Evolutionary conservation across 1,140 invertebrate genomes (phyloP).

Genomic region (Drosophila carrolli): DNA sequence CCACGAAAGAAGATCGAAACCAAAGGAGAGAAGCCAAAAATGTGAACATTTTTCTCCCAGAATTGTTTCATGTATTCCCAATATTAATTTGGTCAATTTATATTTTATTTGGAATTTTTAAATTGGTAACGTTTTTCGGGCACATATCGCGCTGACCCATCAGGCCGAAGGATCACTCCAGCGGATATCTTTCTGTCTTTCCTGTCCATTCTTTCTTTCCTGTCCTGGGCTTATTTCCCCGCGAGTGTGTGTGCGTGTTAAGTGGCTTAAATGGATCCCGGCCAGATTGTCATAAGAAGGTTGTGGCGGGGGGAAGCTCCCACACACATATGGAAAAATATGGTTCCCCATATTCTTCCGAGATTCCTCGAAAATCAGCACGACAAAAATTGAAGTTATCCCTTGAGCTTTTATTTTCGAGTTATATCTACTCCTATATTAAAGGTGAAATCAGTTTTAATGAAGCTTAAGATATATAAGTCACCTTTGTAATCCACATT

Average conservation of each 20-base stretch:
- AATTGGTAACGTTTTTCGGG: slow-evolving; percentile 80
- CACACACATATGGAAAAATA: slow-evolving; percentile 32
- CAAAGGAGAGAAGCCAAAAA: slow-evolving; percentile 54
- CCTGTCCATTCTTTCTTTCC: neutral
- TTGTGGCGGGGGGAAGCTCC: slow-evolving; percentile 14
- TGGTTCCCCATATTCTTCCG: slow-evolving; percentile 14
- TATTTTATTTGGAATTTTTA: slow-evolving; percentile 85
- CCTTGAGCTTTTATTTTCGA: neutral
- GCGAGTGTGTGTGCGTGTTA: slow-evolving; percentile 48
- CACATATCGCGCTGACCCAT: slow-evolving; percentile 75
- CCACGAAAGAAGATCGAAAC: slow-evolving; percentile 19
- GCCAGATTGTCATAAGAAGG: slow-evolving; percentile 59
- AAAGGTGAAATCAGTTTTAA: too few relatives aligned
- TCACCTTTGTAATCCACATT: too few relatives aligned
- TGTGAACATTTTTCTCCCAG: slow-evolving; percentile 82
- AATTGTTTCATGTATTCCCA: slow-evolving; percentile 82
- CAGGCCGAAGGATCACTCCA: slow-evolving; percentile 49
- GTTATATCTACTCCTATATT: too few relatives aligned
- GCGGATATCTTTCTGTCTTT: slow-evolving; percentile 29
- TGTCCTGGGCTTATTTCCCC: neutral
- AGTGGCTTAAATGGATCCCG: slow-evolving; percentile 76
- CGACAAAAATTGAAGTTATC: neutral
- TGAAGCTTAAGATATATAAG: too few relatives aligned
- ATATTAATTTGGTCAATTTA: slow-evolving; percentile 85
- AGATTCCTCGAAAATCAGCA: slow-evolving; percentile 8